Base-by-base conservation (phyloP, 2,888 invertebrate genomes). In the Drosophila acutilabella region DNA sequence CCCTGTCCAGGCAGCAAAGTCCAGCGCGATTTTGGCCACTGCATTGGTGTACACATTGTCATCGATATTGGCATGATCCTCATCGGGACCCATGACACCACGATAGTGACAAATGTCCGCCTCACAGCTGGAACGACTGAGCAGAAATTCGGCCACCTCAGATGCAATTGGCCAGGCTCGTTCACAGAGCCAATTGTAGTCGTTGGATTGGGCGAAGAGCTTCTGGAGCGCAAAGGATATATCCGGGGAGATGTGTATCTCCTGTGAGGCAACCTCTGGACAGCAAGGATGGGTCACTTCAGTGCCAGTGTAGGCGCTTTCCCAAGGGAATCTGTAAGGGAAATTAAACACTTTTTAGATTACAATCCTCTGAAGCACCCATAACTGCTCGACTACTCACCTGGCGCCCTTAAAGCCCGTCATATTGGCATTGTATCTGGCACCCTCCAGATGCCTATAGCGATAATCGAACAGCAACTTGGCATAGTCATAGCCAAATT, bases 41-140 rank as follows among this genome's bases (percentile, higher is more conserved):
- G 94, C 94, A 79, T 94, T 95, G 2, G 95, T 94, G 71, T 94
- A 94, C 0, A 92, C 93, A 4, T 94, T 94, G 67, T 94, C 94
- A 18, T 93, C 93, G 1, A 94, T 91, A 77, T 94, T 93, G 23
- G 86, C 91, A 80, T 94, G 94, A 83, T 94, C 94, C 92, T 95
- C 95, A 73, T 94, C 94, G 0, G 94, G 95, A 0, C 95, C 94
- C 94, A 94, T 94, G 4, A 95, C 94, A 90, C 93, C 94, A 80
- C 44, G 89, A 4, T 85, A 62, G 45, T 87, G 85, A 5, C 87
- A 85, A 26, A 93, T 92, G 0, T 93, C 92, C 0, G 91, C 91
- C 64, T 93, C 92, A 80, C 93, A 93, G 20, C 92, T 91, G 0
- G 94, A 94, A 4, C 94, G 93, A 20, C 94, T 94, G 0, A 93